A percentile compares a stretch with the other conserved stretches of the same genome.
Conservation (phyloP, 2,797 vertebrate genomes). For the Hoplostethus atlanticus region DNA sequence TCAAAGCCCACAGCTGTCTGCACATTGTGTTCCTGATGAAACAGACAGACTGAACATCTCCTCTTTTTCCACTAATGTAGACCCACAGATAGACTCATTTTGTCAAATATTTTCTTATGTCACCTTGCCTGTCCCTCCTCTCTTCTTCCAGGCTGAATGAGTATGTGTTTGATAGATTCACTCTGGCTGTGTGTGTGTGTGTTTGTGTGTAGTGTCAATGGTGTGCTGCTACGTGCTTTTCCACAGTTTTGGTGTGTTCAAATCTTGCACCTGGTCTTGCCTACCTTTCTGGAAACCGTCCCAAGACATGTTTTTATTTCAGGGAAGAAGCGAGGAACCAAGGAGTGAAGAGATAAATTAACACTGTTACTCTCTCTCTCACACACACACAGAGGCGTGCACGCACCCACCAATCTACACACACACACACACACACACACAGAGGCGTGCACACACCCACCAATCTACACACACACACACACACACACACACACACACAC, state of each 20-base stretch:
- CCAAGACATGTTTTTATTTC: conserved; percentile 50
- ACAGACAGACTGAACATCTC: conserved; percentile 35
- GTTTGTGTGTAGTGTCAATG: neutral
- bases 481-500: no score
- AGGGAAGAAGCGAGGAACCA: conserved; percentile 32
- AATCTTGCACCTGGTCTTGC: conserved; percentile 28
- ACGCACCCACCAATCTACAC: no score
- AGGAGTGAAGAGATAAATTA: conserved; percentile 51
- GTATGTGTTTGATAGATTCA: conserved; percentile 8
- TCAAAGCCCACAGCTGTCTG: conserved; percentile 75
- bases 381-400: no score
- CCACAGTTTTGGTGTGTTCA: conserved; percentile 17
- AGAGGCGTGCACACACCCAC: no score
- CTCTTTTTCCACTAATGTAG: neutral
- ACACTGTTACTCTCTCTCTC: conserved; percentile 8
- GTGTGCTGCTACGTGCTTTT: neutral
- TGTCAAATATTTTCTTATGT: conserved; percentile 5
- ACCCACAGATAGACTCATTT: neutral
- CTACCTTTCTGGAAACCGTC: conserved; percentile 48
- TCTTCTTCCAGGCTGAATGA: neutral
- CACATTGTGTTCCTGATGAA: conserved; percentile 71
- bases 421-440: no score
- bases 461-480: no score
- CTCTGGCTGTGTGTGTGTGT: neutral
- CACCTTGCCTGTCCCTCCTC: neutral